Percentiles rank a stretch among this genome's conserved stretches.
These are phyloP conservation scores for Pocillopora verrucosa DNA, from an alignment of 64 coral and sea anemone genomes.

Conservation along the genomic window DNA sequence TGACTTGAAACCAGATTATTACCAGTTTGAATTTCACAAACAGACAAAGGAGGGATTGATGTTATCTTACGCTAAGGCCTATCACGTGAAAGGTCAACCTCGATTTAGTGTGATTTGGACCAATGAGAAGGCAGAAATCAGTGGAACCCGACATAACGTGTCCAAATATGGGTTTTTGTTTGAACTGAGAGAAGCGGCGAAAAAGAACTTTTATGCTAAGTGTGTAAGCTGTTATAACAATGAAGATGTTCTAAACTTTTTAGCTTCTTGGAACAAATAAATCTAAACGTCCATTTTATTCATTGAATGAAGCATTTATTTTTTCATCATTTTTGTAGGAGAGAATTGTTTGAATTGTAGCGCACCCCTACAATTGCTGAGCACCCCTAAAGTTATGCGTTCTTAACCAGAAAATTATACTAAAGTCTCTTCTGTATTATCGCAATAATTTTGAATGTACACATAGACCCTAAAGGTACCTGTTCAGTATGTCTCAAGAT, in stretches of 20 bases:
- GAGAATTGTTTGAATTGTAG: too few relatives aligned
- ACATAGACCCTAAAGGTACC: too few relatives aligned
- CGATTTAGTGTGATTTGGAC: constrained; percentile 40
- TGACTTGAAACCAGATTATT: constrained; percentile 43
- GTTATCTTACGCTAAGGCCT: constrained; percentile 20
- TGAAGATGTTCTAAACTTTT: constrained; percentile 40
- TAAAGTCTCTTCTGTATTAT: too few relatives aligned
- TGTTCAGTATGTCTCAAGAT: too few relatives aligned
- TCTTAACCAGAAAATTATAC: too few relatives aligned
- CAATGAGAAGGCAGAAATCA: constrained; percentile 13
- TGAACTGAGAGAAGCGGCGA: constrained; percentile 18
- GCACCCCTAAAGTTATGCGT: too few relatives aligned
- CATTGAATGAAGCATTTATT: too few relatives aligned
- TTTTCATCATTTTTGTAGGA: too few relatives aligned
- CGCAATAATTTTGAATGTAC: too few relatives aligned
- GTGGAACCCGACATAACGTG: constrained; percentile 22
- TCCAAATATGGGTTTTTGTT: constrained; percentile 43
- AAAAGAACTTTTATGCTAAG: constrained; percentile 17
- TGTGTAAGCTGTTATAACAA: constrained; percentile 9
- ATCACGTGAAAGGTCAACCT: constrained; percentile 37
- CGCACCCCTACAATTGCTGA: too few relatives aligned
- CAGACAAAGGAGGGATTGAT: constrained; percentile 12
- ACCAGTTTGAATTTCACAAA: constrained; percentile 33
- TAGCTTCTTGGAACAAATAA: constrained; percentile 29
- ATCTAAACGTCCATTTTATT: not conserved